Evolutionary conservation across 2,888 invertebrate species (phyloP).

Genomic region (Therioaphis trifolii): DNA sequence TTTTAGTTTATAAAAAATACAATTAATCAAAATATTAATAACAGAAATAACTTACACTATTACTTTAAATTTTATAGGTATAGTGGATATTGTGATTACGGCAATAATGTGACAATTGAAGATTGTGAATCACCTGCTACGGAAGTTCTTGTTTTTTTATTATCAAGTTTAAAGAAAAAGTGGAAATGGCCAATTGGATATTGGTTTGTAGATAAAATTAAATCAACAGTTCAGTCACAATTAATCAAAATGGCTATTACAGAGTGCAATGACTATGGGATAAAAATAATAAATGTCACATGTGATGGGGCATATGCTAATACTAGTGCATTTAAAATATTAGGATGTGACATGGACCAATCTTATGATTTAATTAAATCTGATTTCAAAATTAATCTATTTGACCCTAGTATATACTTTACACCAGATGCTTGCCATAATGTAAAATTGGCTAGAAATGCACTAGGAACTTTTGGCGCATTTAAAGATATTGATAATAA

Average conservation of each 20-base stretch:
- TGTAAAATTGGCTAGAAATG: slow-evolving; percentile 34
- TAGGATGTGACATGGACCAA: slow-evolving; percentile 3
- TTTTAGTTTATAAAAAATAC: too few relatives aligned
- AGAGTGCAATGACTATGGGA: neutral
- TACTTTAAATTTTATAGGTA: too few relatives aligned
- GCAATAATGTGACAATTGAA: slow-evolving; percentile 7
- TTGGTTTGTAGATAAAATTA: too few relatives aligned
- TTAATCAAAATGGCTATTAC: neutral
- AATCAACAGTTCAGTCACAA: slow-evolving; percentile 4
- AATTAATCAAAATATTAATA: too few relatives aligned
- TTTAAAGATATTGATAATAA: too few relatives aligned
- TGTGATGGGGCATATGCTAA: slow-evolving; percentile 16
- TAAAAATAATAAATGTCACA: neutral
- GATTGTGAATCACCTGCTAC: slow-evolving; percentile 12
- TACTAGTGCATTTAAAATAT: neutral
- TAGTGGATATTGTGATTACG: slow-evolving; percentile 31
- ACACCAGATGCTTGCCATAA: slow-evolving; percentile 33
- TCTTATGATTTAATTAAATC: neutral
- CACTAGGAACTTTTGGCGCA: too few relatives aligned
- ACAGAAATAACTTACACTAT: too few relatives aligned
- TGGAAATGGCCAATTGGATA: slow-evolving; percentile 34
- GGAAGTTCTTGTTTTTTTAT: slow-evolving; percentile 8
- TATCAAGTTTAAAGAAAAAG: neutral
- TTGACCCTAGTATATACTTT: neutral
- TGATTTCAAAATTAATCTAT: neutral